A percentile compares a stretch with the other conserved stretches of the same genome.
Evolutionary conservation across 1,140 invertebrate genomes (phyloP).

Genomic region (Metaphire vulgaris): DNA sequence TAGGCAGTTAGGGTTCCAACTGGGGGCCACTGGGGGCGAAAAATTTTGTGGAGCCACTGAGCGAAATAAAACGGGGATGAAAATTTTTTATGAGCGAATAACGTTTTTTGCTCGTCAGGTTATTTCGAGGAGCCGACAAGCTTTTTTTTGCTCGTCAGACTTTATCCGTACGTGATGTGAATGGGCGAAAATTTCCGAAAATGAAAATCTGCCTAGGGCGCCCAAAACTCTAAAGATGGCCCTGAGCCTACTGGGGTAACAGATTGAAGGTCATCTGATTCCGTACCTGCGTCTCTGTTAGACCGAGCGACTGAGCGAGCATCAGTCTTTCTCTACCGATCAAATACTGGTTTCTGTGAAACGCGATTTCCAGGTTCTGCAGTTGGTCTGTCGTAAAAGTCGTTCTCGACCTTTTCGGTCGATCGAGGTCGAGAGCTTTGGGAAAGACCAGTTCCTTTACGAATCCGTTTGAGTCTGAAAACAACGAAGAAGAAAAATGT

Average conservation of each 20-base stretch:
- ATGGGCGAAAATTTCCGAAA: not conserved
- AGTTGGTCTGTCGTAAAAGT: slow-evolving; percentile 91
- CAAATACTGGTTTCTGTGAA: slow-evolving; percentile 90
- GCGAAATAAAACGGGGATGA: no score
- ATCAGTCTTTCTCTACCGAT: slow-evolving; percentile 85
- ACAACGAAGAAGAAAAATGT: not conserved
- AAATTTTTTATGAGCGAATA: no score
- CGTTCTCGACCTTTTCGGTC: slow-evolving; percentile 76
- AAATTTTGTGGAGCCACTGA: no score
- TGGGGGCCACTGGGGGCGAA: no score
- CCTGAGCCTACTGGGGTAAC: not conserved
- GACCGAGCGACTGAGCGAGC: slow-evolving; percentile 73
- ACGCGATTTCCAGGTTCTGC: slow-evolving; percentile 81
- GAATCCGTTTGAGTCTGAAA: slow-evolving; percentile 53
- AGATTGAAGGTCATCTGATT: not conserved
- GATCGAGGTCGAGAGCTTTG: slow-evolving; percentile 55
- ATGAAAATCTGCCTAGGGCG: not conserved
- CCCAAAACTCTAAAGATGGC: not conserved
- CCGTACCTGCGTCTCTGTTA: slow-evolving; percentile 79
- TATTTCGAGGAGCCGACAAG: not conserved
- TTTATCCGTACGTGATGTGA: not conserved
- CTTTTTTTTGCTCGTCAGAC: not conserved
- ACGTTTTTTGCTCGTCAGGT: not conserved
- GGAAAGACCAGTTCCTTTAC: slow-evolving; percentile 55
- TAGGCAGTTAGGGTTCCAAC: no score